Evolutionary conservation across 2,113 vertebrate species (phyloP), one percentile per base, ranked within the genome.

Genomic region (Esox niger): DNA sequence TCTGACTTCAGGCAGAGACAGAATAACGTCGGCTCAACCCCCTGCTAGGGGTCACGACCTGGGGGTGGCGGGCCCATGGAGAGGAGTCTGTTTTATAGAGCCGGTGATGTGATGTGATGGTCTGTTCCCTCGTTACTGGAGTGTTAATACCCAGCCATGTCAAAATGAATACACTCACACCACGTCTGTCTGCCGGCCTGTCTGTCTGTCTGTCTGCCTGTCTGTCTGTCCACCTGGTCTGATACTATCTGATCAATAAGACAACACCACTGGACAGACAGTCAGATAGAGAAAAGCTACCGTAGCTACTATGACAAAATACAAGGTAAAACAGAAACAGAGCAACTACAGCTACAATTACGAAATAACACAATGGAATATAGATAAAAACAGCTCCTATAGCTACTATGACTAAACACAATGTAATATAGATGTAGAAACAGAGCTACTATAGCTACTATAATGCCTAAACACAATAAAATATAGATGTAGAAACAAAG

Each of bases 141-240:
- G 88, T 87, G 86, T 89, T 92, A 86, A 91, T 89, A 82, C 85
- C 71, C 86, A 84, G 71, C n/a, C 73, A 86, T 84, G 89, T 93
- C 90, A 91, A 86, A 87, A 88, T 77, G 88, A 91, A 92, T 91
- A 90, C 84, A 73, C 79, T 88, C 84, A 74, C 81, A n/a, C n/a
- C n/a, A n/a, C n/a, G n/a, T n/a, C n/a, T n/a, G n/a, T n/a, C n/a
- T n/a, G n/a, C n/a, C n/a, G n/a, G n/a, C n/a, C n/a, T n/a, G n/a
- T n/a, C n/a, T n/a, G n/a, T n/a, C n/a, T n/a, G n/a, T n/a, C n/a
- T n/a, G n/a, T n/a, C n/a, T n/a, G n/a, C n/a, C n/a, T n/a, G n/a
- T n/a, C n/a, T n/a, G n/a, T n/a, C n/a, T n/a, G n/a, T n/a, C n/a
- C n/a, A n/a, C n/a, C n/a, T n/a, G n/a, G 79, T 76, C 75, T 58